These are phyloP conservation scores for Aquatica leii DNA, from an alignment of 2,888 invertebrate genomes.

Conservation along the genomic window DNA sequence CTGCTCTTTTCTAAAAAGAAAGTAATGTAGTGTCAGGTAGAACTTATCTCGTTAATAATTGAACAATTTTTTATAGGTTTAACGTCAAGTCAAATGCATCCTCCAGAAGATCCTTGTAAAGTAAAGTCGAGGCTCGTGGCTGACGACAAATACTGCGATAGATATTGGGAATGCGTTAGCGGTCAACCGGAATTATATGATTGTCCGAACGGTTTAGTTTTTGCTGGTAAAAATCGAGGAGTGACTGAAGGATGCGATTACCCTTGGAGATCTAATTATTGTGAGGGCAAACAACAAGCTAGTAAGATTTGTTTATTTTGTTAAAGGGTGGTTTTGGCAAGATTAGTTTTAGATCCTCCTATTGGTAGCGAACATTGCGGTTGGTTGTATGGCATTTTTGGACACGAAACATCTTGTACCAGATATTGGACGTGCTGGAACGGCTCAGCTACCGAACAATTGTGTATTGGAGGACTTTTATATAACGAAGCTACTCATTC, in stretches of 20 bases:
- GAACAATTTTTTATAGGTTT: conserved; percentile 44
- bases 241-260: conserved; percentile 91
- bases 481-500: conserved; percentile 92
- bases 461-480: conserved; percentile 88
- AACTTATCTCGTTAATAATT: no score
- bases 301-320: no score
- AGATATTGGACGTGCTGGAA: conserved; percentile 97
- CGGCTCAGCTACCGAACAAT: conserved; percentile 90
- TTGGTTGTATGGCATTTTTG: conserved; percentile 93
- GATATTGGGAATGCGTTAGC: conserved; percentile 87
- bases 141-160: conserved; percentile 83
- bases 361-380: conserved; percentile 87
- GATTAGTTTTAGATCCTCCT: conserved; percentile 72
- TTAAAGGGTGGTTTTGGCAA: no score
- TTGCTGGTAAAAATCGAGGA: conserved; percentile 86
- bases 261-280: conserved; percentile 88
- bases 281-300: conserved; percentile 81
- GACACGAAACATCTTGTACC: conserved; percentile 92
- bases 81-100: conserved; percentile 51
- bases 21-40: no score
- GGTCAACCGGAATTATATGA: conserved; percentile 85
- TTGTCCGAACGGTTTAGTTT: conserved; percentile 90
- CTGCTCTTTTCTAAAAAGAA: no score
- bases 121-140: conserved; percentile 77
- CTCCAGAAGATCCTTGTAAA: conserved; percentile 83